Evolutionary conservation across 2,797 vertebrate species (phyloP).

Genomic region (Lutjanus campechanus): DNA sequence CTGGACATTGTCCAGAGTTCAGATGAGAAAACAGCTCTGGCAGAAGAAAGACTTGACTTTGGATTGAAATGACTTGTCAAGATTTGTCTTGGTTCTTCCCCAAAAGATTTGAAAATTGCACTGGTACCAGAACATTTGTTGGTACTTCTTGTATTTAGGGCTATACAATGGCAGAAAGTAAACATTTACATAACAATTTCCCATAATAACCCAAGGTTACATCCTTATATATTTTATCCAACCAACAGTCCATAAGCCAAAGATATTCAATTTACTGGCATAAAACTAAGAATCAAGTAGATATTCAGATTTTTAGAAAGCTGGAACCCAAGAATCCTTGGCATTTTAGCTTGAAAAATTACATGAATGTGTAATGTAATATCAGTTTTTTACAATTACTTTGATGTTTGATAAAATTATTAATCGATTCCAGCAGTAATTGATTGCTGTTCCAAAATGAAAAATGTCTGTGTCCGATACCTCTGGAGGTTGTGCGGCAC

Average conservation of each 20-base stretch:
- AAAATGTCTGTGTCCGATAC: neutral
- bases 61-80: too few relatives aligned
- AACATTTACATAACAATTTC: neutral
- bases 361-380: neutral
- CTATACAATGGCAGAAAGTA: neutral
- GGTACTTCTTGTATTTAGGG: too few relatives aligned
- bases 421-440: neutral
- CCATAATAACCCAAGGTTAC: neutral
- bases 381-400: neutral
- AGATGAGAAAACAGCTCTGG: neutral
- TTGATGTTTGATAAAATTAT: rapidly evolving
- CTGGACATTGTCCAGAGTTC: too few relatives aligned
- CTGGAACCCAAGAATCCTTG: neutral
- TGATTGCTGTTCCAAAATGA: neutral
- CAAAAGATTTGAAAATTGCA: neutral
- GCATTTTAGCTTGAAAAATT: neutral
- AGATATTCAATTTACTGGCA: neutral
- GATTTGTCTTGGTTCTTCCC: too few relatives aligned
- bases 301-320: neutral
- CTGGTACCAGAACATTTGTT: neutral
- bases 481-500: neutral
- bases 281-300: neutral
- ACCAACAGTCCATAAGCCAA: neutral
- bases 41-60: neutral
- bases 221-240: neutral